Percentiles rank a stretch among this genome's conserved stretches.
These are phyloP conservation scores for Tridacna gigas DNA, from an alignment of 2,888 invertebrate genomes.

Conservation along the genomic window DNA sequence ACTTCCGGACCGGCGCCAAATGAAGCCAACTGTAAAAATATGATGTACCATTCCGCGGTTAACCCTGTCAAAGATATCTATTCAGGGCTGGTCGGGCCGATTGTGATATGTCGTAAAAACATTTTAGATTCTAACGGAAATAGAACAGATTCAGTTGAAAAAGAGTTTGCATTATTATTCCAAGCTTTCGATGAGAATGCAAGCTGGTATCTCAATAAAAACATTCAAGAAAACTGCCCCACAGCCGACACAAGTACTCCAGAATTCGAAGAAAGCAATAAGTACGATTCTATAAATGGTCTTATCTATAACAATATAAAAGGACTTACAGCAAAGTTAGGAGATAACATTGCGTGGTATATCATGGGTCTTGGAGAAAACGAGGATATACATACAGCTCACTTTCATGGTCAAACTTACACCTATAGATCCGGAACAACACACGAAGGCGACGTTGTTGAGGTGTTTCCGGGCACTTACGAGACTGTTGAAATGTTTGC, in stretches of 20 bases:
- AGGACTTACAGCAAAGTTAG: slow-evolving; percentile 60
- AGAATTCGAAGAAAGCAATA: slow-evolving; percentile 69
- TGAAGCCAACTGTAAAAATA: slow-evolving; percentile 73
- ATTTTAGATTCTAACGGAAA: slow-evolving; percentile 48
- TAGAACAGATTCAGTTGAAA: slow-evolving; percentile 68
- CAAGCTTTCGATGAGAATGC: slow-evolving; percentile 76
- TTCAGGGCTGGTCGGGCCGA: slow-evolving; percentile 71
- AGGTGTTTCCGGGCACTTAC: slow-evolving; percentile 69
- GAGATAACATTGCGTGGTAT: slow-evolving; percentile 73
- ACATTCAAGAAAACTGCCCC: slow-evolving; percentile 68
- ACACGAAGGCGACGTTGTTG: slow-evolving; percentile 65
- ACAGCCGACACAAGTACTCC: slow-evolving; percentile 37
- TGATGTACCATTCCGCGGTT: slow-evolving; percentile 75
- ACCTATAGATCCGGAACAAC: slow-evolving; percentile 53
- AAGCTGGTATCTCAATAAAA: slow-evolving; percentile 77
- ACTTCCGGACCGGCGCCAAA: slow-evolving; percentile 67
- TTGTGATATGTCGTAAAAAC: slow-evolving; percentile 69
- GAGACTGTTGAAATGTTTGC: slow-evolving; percentile 69
- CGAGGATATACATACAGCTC: slow-evolving; percentile 68
- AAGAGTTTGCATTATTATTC: slow-evolving; percentile 76
- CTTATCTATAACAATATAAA: slow-evolving; percentile 67
- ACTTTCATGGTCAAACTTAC: slow-evolving; percentile 71
- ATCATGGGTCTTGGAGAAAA: slow-evolving; percentile 67
- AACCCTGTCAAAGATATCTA: slow-evolving; percentile 69
- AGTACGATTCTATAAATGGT: slow-evolving; percentile 72